Evolutionary conservation across 2,113 vertebrate genomes (phyloP).

Genomic region (Uria lomvia): DNA sequence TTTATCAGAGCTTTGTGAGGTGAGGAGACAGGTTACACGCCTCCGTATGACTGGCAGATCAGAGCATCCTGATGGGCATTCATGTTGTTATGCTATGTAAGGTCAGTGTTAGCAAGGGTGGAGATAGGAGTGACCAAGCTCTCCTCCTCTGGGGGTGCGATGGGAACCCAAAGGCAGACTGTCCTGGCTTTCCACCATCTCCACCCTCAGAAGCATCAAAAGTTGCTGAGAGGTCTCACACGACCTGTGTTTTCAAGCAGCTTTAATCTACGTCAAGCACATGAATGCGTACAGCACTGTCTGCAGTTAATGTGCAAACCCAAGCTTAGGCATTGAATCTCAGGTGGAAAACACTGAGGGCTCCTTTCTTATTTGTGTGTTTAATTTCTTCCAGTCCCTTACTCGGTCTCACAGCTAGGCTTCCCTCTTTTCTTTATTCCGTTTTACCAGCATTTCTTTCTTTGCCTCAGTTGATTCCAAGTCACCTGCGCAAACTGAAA

Average conservation of each 20-base stretch:
- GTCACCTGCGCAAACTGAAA: neutral
- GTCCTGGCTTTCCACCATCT: neutral
- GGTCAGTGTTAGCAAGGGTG: neutral
- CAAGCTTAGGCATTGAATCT: neutral
- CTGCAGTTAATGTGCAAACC: neutral
- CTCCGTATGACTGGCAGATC: neutral
- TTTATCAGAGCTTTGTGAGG: neutral
- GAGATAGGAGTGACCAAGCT: neutral
- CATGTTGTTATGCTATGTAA: rapidly evolving
- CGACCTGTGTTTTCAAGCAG: neutral
- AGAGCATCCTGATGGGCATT: neutral
- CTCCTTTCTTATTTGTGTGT: neutral
- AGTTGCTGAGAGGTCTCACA: neutral
- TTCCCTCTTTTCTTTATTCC: neutral
- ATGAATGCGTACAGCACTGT: neutral
- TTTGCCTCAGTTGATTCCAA: neutral
- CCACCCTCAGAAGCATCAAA: neutral
- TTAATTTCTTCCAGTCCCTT: neutral
- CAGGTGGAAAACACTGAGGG: neutral
- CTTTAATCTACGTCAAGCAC: neutral
- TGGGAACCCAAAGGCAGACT: neutral
- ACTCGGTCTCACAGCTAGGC: neutral
- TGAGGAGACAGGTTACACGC: neutral
- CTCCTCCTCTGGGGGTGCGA: neutral
- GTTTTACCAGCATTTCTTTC: neutral